phyloP scores from a whole-genome alignment of 2,113 vertebrate species.

The Cebus imitator region DNA sequence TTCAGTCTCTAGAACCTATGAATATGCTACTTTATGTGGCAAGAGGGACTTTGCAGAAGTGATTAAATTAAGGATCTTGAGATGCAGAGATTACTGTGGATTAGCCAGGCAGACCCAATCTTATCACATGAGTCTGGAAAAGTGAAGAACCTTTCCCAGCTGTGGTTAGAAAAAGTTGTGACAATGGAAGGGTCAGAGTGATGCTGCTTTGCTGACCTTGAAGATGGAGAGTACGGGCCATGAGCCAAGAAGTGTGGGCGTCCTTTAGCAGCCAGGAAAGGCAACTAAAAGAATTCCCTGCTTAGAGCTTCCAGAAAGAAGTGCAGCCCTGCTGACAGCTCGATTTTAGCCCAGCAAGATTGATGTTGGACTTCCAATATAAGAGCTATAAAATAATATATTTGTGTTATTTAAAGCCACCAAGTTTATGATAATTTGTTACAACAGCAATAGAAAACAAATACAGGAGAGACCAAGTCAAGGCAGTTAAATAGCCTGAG shows the following conservation, averaged over 20 bases:
- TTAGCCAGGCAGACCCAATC: not conserved
- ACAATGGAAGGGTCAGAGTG: not conserved
- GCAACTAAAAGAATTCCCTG: not conserved
- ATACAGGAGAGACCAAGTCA: not conserved
- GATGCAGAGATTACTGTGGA: not conserved
- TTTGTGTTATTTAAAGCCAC: not conserved
- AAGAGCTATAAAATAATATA: not conserved
- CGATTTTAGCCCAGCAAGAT: not conserved
- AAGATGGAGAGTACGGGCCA: not conserved
- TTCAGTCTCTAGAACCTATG: not conserved
- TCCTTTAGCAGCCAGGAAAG: not conserved
- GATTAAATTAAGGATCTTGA: not conserved
- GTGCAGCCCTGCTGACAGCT: too few relatives aligned
- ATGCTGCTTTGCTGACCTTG: not conserved
- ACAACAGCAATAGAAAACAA: not conserved
- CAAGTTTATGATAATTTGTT: not conserved
- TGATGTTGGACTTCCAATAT: not conserved
- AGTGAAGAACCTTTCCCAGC: not conserved
- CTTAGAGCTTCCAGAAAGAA: not conserved
- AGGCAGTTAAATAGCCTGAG: not conserved
- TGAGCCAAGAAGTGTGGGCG: not conserved
- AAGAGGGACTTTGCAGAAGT: not conserved
- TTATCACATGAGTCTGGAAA: not conserved
- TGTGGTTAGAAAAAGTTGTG: not conserved
- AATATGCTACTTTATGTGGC: not conserved